phyloP scores from a whole-genome alignment of 2,888 invertebrate genomes.

The Erebia ligea region DNA sequence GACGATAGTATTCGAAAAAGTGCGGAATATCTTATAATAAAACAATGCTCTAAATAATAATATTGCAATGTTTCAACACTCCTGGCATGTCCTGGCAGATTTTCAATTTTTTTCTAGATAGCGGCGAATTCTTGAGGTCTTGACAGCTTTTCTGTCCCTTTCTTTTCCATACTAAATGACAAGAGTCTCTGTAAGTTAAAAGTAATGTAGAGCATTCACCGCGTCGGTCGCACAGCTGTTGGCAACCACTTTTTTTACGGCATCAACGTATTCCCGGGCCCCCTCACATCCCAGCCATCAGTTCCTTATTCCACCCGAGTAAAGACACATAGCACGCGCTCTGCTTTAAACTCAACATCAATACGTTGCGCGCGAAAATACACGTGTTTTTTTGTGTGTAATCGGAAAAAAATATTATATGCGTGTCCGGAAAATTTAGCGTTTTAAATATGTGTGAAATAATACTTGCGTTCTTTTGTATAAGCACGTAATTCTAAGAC shows the following conservation, averaged over 20 bases:
- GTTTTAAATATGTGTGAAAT: neutral
- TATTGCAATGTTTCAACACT: too few relatives aligned
- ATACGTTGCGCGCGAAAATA: slow-evolving; percentile 19
- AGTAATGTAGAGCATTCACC: slow-evolving; percentile 65
- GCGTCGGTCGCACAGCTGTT: slow-evolving; percentile 52
- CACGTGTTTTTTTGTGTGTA: neutral
- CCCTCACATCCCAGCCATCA: slow-evolving; percentile 61
- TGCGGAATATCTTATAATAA: too few relatives aligned
- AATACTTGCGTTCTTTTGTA: neutral
- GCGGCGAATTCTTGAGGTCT: too few relatives aligned
- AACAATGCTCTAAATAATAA: too few relatives aligned
- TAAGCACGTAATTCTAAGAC: neutral
- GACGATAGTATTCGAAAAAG: too few relatives aligned
- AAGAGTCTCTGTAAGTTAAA: too few relatives aligned
- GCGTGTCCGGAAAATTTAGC: neutral
- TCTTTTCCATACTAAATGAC: too few relatives aligned
- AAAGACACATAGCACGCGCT: slow-evolving; percentile 67
- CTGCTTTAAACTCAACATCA: slow-evolving; percentile 37
- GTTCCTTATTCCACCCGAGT: slow-evolving; percentile 73
- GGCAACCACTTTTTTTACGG: slow-evolving; percentile 76
- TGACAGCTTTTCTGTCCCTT: too few relatives aligned
- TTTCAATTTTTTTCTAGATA: too few relatives aligned
- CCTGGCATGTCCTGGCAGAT: too few relatives aligned
- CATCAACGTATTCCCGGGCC: slow-evolving; percentile 74
- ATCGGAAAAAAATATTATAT: neutral